Conservation (phyloP, 2,113 vertebrate genomes). For the Xenopus laevis region DNA sequence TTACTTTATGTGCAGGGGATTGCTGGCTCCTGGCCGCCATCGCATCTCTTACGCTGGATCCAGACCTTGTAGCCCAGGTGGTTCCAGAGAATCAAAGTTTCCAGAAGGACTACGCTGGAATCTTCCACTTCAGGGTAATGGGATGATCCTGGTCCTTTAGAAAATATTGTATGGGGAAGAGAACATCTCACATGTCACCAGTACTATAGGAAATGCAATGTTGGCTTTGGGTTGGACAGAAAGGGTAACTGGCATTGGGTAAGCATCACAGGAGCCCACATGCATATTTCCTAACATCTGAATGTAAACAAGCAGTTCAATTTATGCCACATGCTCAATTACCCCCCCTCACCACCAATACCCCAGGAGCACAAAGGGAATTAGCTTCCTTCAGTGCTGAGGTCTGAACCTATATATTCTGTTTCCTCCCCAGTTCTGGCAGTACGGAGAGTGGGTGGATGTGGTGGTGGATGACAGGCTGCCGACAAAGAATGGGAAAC, state of each 20-base stretch:
- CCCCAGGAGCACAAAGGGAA: not conserved
- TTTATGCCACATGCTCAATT: not conserved
- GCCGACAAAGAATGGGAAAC: slow-evolving; percentile 62
- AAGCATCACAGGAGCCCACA: too few relatives aligned
- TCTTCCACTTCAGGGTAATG: slow-evolving; percentile 72
- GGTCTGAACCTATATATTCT: not conserved
- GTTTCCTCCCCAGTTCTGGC: slow-evolving; percentile 65
- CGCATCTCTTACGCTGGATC: slow-evolving; percentile 68
- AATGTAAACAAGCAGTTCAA: not conserved
- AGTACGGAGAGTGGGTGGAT: slow-evolving; percentile 70
- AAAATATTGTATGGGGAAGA: too few relatives aligned
- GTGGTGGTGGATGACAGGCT: slow-evolving; percentile 72
- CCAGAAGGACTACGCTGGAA: slow-evolving; percentile 63
- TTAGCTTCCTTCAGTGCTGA: not conserved
- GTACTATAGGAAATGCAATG: too few relatives aligned
- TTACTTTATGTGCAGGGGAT: slow-evolving; percentile 54
- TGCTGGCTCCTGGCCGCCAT: slow-evolving; percentile 74
- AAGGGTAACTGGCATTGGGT: too few relatives aligned
- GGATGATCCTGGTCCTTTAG: not conserved
- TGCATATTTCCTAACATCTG: too few relatives aligned
- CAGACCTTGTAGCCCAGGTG: slow-evolving; percentile 57
- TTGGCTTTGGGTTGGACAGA: too few relatives aligned
- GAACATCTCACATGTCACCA: too few relatives aligned
- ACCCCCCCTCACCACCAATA: not conserved
- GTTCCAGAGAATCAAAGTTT: slow-evolving; percentile 65